phyloP scores from a whole-genome alignment of 2,797 vertebrate genomes.

The Brachyrhaphis roseni region DNA sequence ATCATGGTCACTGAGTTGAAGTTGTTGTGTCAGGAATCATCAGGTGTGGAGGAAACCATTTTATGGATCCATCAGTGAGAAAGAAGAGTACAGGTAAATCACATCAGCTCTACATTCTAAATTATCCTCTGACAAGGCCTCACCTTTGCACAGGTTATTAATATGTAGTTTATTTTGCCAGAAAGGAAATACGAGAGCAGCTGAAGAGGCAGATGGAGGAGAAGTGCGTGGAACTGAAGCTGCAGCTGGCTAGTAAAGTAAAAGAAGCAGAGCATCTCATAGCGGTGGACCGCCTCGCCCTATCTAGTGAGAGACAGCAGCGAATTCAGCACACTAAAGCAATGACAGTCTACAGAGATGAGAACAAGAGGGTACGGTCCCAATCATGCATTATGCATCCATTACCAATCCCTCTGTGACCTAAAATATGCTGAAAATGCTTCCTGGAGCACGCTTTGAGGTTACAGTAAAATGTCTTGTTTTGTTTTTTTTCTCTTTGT shows the following conservation, averaged over 20 bases:
- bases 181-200: constrained; percentile 73
- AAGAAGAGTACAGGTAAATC: constrained; percentile 78
- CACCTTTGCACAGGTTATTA: neutral
- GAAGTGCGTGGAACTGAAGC: constrained; percentile 57
- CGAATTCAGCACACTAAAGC: constrained; percentile 60
- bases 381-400: constrained; percentile 16
- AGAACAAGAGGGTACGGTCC: constrained; percentile 77
- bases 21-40: constrained; percentile 68
- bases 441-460: constrained; percentile 27
- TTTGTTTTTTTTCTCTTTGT: constrained; percentile 12
- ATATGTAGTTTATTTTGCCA: constrained; percentile 24
- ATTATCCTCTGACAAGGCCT: neutral
- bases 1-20: constrained; percentile 15
- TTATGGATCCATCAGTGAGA: constrained; percentile 77
- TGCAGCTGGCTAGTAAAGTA: constrained; percentile 51
- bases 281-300: constrained; percentile 62
- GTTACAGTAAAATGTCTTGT: constrained; percentile 41
- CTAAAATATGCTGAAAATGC: constrained; percentile 7
- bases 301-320: constrained; percentile 65
- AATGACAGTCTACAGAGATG: constrained; percentile 76
- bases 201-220: constrained; percentile 79
- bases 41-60: constrained; percentile 79
- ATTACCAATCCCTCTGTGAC: constrained; percentile 22
- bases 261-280: constrained; percentile 60
- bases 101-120: neutral